Evolutionary conservation across 1,140 invertebrate genomes (phyloP), one percentile per base, ranked within the genome.

Genomic region (Bilobella aurantiaca): DNA sequence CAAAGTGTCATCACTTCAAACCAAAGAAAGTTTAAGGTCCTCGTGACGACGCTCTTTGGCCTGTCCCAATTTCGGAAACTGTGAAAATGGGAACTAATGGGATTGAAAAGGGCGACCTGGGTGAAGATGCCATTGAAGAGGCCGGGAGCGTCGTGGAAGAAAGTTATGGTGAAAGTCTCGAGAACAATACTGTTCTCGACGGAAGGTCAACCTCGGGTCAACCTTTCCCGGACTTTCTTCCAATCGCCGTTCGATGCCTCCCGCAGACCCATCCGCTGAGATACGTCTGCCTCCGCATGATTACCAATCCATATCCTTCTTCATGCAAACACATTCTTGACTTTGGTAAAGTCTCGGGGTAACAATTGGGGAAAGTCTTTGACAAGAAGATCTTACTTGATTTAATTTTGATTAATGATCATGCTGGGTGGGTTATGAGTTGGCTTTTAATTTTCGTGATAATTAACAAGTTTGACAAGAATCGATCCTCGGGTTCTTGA

Each of bases 261-360:
- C 86, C 88, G 30, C 95, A 98, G 77, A 87, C 83, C 42, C 89
- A 90, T 64, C 80, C 84, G 62, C 87, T 92, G 31, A 83, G 94
- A 75, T 91, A 87, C 78, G 91, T 88, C 88, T 96, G 93, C 80
- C 84, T 98, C 70, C 86, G 85, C 71, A 87, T 96, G 78, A 96
- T 97, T 79, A 95, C 92, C 56, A 97, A 96, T 87, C 92, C 93
- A 95, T 96, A 96, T 96, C 92, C 92, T 95, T 95, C n/a, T 95
- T 75, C 67, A 73, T 69, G 67, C 71, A 68, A 64, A 53, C 49
- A 53, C 49, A 23, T 42, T 42, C 34, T 42, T 18, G 8, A 18
- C 8, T 8, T 18, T 42, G 8, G 34, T 42, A 18, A 42, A 18
- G 34, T 8, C 18, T 42, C 34, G 18, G 34, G 18, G 8, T 8